Base-by-base conservation (phyloP, 2,113 vertebrate species). In the Etia nguti region DNA sequence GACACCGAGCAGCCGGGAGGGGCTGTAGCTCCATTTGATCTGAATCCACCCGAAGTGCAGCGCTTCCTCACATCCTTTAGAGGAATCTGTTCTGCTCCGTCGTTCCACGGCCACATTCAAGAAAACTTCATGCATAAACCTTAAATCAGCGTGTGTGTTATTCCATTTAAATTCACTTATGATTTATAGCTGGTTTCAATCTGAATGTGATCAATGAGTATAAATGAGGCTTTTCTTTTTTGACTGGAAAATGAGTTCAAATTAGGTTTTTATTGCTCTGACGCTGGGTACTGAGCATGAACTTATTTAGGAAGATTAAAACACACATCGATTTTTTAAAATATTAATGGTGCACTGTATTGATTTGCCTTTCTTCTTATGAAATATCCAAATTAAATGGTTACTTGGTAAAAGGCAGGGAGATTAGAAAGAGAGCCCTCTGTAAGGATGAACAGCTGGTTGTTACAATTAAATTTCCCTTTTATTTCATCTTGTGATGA, bases 21-120 rank as follows among this genome's bases (percentile, higher is more conserved):
- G 75, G 41, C 43, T 65, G 41, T 16, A 82, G 24, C 52, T 81
- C 36, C 10, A n/a, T 83, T 80, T 84, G 24, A 85, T 86, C 70
- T 48, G 50, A 79, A 80, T 56, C 79, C 43, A 83, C 50, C 62
- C 38, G 1, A 26, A 70, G 1, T 1, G 62, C 56, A 15, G 59
- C 3, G 5, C 41, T 26, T 75, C 24, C 68, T 43, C 65, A 26
- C 65, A 24, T 70, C 38, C 65, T 46, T 46, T 15, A 20, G 18
- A 50, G 15, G 15, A 50, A 8, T 83, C 29, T 26, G 54, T 26
- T 16, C 13, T n/a, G n/a, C n/a, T 22, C 24, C 31, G 18, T 46
- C 5, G 38, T n/a, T 85, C 48, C 6, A 75, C 57, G 9, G 2
- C 24, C 31, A 22, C 31, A 4, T 1, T 54, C 29, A 36, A 15